Percentiles rank a stretch among this genome's conserved stretches.
phyloP scores from a whole-genome alignment of 2,888 invertebrate genomes.

The Nysson spinosus region DNA sequence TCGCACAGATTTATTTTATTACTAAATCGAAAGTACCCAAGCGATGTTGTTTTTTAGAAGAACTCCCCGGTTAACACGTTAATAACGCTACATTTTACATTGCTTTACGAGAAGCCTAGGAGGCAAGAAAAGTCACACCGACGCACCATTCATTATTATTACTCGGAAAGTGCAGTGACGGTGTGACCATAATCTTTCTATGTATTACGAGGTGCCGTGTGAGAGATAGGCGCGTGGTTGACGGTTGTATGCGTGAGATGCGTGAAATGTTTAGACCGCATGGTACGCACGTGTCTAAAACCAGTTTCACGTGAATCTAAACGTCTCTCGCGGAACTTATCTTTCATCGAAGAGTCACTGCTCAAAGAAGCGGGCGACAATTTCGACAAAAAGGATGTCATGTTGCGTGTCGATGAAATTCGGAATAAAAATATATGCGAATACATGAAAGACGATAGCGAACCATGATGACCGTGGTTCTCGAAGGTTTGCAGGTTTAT shows the following conservation, averaged over 20 bases:
- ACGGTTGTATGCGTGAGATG: conserved; percentile 46
- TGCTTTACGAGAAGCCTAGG: conserved; percentile 22
- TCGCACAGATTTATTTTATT: too few relatives aligned
- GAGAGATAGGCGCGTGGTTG: conserved; percentile 46
- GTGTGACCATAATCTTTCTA: not conserved
- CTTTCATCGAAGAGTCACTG: conserved; percentile 11
- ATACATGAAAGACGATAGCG: too few relatives aligned
- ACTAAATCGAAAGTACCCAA: too few relatives aligned
- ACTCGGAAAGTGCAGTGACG: conserved; percentile 15
- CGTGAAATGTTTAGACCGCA: conserved; percentile 57
- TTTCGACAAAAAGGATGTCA: too few relatives aligned
- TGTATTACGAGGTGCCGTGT: conserved; percentile 2
- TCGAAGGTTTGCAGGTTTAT: too few relatives aligned
- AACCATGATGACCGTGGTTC: too few relatives aligned
- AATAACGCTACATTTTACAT: too few relatives aligned
- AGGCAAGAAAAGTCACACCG: conserved; percentile 14
- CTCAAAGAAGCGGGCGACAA: too few relatives aligned
- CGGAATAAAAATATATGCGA: too few relatives aligned
- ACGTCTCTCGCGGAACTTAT: conserved; percentile 24
- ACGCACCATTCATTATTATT: conserved; percentile 29
- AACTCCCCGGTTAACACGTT: too few relatives aligned
- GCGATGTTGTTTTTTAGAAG: too few relatives aligned
- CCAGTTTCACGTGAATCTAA: conserved; percentile 57
- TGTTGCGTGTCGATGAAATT: too few relatives aligned
- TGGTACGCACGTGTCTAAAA: conserved; percentile 64